Percentiles rank a stretch among this genome's conserved stretches.
phyloP scores from a whole-genome alignment of 2,888 invertebrate species.

The Limenitis arthemis region DNA sequence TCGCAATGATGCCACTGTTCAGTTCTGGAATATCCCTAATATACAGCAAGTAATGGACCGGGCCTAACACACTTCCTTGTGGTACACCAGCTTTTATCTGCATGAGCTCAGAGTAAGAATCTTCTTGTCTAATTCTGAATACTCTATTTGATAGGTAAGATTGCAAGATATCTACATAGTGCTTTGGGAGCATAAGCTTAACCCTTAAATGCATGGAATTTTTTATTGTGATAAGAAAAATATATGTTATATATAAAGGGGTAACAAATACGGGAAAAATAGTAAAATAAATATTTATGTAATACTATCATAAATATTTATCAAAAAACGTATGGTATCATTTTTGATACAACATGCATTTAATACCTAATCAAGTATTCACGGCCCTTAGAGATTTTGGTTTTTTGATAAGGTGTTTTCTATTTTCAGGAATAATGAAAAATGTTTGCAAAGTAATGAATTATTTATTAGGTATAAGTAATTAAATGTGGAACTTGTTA shows the following conservation, averaged over 20 bases:
- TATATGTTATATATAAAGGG: background rate
- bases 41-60: no score
- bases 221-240: background rate
- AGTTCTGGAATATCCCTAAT: no score
- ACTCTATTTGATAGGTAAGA: no score
- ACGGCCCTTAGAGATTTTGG: conserved; percentile 4
- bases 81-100: no score
- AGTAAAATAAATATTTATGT: no score
- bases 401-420: conserved; percentile 9
- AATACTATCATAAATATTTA: conserved; percentile 2
- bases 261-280: no score
- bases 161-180: no score
- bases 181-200: no score
- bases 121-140: no score
- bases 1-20: no score
- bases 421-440: conserved; percentile 11
- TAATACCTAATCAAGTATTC: conserved; percentile 6
- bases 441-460: conserved; percentile 9
- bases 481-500: conserved; percentile 7
- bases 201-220: background rate
- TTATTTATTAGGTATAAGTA: conserved; percentile 6
- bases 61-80: no score
- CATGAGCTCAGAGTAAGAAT: no score
- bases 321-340: background rate
- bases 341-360: conserved; percentile 6